These are phyloP conservation scores for Xestia ashworthii DNA, from an alignment of 2,888 invertebrate genomes.

Conservation along the genomic window DNA sequence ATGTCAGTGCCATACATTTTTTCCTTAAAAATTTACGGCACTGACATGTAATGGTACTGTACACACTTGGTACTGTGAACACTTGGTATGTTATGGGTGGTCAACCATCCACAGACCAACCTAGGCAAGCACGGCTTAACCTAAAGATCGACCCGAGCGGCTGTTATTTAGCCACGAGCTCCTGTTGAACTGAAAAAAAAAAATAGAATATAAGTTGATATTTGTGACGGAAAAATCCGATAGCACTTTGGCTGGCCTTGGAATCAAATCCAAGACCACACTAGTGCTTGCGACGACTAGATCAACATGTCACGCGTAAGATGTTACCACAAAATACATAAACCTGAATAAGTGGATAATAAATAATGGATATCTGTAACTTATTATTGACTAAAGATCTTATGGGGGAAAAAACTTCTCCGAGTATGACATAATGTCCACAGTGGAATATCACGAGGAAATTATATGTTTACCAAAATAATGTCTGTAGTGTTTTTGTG, in stretches of 20 bases:
- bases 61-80: too few relatives aligned
- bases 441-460: not conserved
- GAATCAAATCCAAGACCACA: not conserved
- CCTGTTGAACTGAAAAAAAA: too few relatives aligned
- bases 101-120: too few relatives aligned
- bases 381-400: not conserved
- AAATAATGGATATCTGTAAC: not conserved
- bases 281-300: not conserved
- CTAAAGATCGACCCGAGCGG: too few relatives aligned
- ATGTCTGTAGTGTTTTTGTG: too few relatives aligned
- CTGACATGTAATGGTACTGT: too few relatives aligned
- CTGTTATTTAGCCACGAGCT: too few relatives aligned
- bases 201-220: not conserved
- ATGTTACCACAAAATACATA: not conserved
- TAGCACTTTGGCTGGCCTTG: not conserved
- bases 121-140: too few relatives aligned
- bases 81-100: too few relatives aligned
- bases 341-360: not conserved
- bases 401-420: not conserved
- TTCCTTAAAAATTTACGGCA: too few relatives aligned
- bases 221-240: not conserved
- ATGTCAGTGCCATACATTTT: too few relatives aligned
- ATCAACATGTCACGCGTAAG: not conserved
- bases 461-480: not conserved
- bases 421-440: not conserved